Percentiles rank a stretch among this genome's conserved stretches.
Evolutionary conservation across 2,113 vertebrate genomes (phyloP).

Genomic region (Willisornis vidua): DNA sequence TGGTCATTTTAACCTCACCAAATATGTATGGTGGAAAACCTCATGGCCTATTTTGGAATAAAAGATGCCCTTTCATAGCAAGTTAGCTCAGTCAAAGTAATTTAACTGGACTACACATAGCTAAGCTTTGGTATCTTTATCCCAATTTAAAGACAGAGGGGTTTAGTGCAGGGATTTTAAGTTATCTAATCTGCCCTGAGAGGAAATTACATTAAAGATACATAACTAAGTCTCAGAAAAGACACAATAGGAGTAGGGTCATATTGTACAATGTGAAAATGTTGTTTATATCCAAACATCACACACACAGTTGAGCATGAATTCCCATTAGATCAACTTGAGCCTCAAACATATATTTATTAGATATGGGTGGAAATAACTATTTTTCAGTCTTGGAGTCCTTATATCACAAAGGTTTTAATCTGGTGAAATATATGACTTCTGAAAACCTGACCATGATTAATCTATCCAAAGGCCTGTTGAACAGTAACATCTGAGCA

Average conservation of each 20-base stretch:
- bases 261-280: not conserved
- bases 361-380: not conserved
- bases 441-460: not conserved
- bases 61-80: not conserved
- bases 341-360: slow-evolving; percentile 12
- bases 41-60: not conserved
- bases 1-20: not conserved
- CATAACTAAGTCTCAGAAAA: not conserved
- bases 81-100: not conserved
- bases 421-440: not conserved
- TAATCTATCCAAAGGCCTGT: not conserved
- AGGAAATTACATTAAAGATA: not conserved
- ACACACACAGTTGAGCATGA: slow-evolving; percentile 10
- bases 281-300: slow-evolving; percentile 47
- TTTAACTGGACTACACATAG: not conserved
- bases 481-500: not conserved
- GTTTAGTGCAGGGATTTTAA: not conserved
- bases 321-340: slow-evolving; percentile 16
- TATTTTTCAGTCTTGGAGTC: not conserved
- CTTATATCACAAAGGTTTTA: not conserved
- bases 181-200: not conserved
- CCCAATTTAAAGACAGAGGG: not conserved
- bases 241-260: not conserved
- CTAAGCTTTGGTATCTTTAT: not conserved
- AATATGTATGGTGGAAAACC: not conserved